Percentiles rank a stretch among this genome's conserved stretches.
These are phyloP conservation scores for Eueides isabella DNA, from an alignment of 1,140 invertebrate genomes.

Conservation along the genomic window DNA sequence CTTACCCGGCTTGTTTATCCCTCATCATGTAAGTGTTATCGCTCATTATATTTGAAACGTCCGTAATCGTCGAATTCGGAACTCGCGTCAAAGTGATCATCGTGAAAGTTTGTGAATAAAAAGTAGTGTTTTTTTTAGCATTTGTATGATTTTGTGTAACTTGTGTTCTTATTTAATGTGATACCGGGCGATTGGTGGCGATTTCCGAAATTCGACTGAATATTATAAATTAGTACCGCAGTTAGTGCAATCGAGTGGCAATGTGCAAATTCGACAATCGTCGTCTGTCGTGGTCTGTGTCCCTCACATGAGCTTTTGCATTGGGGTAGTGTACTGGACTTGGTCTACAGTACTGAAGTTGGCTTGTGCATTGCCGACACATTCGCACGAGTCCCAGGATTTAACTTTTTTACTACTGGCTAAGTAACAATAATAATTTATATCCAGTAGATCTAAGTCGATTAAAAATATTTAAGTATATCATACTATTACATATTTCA, in stretches of 20 bases:
- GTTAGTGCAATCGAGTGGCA: constrained; percentile 46
- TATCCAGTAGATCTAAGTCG: neutral
- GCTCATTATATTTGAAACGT: constrained; percentile 73
- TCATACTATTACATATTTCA: neutral
- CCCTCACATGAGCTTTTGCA: constrained; percentile 69
- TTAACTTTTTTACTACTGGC: neutral
- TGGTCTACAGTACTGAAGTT: too few relatives aligned
- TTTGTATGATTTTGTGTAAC: constrained; percentile 40
- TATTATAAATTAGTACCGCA: constrained; percentile 53
- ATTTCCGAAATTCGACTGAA: constrained; percentile 79
- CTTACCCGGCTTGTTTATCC: constrained; percentile 79
- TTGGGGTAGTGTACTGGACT: too few relatives aligned
- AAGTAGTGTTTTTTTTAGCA: constrained; percentile 60
- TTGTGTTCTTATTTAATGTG: constrained; percentile 54
- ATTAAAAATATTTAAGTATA: neutral
- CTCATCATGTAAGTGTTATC: constrained; percentile 80
- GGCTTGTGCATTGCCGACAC: constrained; percentile 49
- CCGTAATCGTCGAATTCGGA: constrained; percentile 72
- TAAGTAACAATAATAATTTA: neutral
- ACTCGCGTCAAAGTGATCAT: constrained; percentile 73
- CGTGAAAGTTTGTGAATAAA: constrained; percentile 78
- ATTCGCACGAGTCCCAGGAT: constrained; percentile 44
- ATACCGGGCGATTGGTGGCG: constrained; percentile 53
- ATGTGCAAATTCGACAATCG: constrained; percentile 52
- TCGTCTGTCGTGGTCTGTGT: constrained; percentile 49